Conservation (phyloP, 2,888 invertebrate species). For the Sialis lutaria region DNA sequence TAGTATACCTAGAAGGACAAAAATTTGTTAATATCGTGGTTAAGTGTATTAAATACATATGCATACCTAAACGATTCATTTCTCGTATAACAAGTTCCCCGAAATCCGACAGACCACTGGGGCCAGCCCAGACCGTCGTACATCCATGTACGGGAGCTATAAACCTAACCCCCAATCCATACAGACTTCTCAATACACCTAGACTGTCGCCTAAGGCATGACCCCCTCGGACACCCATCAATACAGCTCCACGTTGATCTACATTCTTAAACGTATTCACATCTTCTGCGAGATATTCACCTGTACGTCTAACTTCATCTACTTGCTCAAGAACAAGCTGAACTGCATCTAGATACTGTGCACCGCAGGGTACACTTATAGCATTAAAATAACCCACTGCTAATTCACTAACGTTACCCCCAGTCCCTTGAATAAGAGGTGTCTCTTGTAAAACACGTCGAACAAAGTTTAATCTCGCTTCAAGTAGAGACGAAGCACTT, state of each 20-base stretch:
- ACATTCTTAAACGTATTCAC: constrained; percentile 38
- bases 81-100: constrained; percentile 33
- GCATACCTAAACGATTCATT: constrained; percentile 36
- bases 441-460: constrained; percentile 32
- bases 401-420: constrained; percentile 26
- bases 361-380: constrained; percentile 33
- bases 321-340: constrained; percentile 47
- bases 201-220: constrained; percentile 49
- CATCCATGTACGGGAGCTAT: constrained; percentile 51
- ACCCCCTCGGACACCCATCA: constrained; percentile 48
- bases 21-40: too few relatives aligned
- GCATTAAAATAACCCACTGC: constrained; percentile 30
- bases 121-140: constrained; percentile 42
- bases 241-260: constrained; percentile 37
- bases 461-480: constrained; percentile 35
- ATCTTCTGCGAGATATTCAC: constrained; percentile 30
- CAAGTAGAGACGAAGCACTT: constrained; percentile 33
- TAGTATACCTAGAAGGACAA: constrained; percentile 37
- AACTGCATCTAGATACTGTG: constrained; percentile 46
- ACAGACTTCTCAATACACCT: constrained; percentile 44
- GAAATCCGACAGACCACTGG: constrained; percentile 7
- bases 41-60: too few relatives aligned
- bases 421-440: constrained; percentile 32
- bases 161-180: constrained; percentile 43
- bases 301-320: constrained; percentile 41